phyloP scores from a whole-genome alignment of 2,888 invertebrate species.

The Ectobius pallidus region DNA sequence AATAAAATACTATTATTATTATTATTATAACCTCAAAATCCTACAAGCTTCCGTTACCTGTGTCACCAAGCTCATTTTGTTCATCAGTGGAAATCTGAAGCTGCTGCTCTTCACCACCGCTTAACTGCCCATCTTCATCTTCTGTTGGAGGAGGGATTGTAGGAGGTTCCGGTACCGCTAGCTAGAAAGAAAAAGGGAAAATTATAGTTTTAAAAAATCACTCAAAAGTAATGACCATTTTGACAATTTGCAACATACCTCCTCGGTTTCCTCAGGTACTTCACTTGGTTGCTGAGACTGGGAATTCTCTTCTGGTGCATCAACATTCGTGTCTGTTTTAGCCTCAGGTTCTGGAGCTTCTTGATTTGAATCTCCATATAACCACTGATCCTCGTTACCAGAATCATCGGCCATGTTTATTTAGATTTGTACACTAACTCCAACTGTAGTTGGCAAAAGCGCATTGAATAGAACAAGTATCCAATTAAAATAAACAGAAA shows the following conservation, averaged over 20 bases:
- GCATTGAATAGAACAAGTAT: no score
- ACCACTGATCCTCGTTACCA: conserved; percentile 82
- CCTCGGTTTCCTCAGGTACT: conserved; percentile 8
- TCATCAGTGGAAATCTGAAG: conserved; percentile 14
- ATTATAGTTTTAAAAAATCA: conserved; percentile 16
- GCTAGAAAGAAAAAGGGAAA: conserved; percentile 20
- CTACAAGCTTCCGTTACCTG: background rate
- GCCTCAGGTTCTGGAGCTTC: conserved; percentile 51
- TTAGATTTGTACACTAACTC: no score
- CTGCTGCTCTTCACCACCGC: conserved; percentile 43
- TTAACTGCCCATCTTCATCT: conserved; percentile 41
- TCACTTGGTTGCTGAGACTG: conserved; percentile 41
- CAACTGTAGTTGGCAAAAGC: no score
- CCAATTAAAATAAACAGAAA: no score
- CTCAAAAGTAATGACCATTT: no score
- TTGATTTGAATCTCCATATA: conserved; percentile 79
- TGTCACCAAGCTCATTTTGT: background rate
- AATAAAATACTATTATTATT: no score
- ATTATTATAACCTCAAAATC: no score
- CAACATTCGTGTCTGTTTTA: conserved; percentile 38
- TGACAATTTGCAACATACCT: conserved; percentile 17
- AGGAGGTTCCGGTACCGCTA: conserved; percentile 37
- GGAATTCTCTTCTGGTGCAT: conserved; percentile 50
- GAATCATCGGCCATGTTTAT: conserved; percentile 66
- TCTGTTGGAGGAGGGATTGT: conserved; percentile 33